phyloP scores from a whole-genome alignment of 2,797 vertebrate species.

The Microcaecilia unicolor region DNA sequence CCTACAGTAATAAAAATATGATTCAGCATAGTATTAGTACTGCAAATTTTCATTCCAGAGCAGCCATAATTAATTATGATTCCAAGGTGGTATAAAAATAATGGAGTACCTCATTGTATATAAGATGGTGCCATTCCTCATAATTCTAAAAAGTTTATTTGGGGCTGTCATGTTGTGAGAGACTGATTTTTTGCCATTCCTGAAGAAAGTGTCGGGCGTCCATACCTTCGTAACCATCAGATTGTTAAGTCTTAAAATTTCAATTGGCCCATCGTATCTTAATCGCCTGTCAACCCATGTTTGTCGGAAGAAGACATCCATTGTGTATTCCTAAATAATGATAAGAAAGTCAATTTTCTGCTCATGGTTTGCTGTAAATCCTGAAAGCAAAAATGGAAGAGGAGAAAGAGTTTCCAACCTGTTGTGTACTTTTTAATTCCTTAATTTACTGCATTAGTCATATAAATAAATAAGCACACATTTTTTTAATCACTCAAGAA shows the following conservation, averaged over 20 bases:
- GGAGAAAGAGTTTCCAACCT: constrained; percentile 13
- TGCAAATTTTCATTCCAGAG: too few relatives aligned
- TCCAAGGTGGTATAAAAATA: constrained; percentile 6
- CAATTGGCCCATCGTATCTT: constrained; percentile 86
- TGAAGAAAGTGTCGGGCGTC: constrained; percentile 97
- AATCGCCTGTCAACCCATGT: constrained; percentile 92
- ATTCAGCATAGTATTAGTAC: too few relatives aligned
- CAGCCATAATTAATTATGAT: too few relatives aligned
- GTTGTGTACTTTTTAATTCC: constrained; percentile 12
- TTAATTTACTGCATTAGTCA: constrained; percentile 28
- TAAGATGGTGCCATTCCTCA: constrained; percentile 96
- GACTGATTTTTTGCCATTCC: constrained; percentile 94
- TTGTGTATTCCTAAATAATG: constrained; percentile 99
- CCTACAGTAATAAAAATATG: constrained; percentile 59
- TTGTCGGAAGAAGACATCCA: constrained; percentile 97
- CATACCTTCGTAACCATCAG: constrained; percentile 97
- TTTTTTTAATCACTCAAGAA: constrained; percentile 26
- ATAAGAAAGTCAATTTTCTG: constrained; percentile 30
- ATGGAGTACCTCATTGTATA: constrained; percentile 89
- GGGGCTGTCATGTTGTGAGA: constrained; percentile 97
- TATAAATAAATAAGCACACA: constrained; percentile 30
- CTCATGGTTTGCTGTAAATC: too few relatives aligned
- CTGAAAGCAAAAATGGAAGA: too few relatives aligned
- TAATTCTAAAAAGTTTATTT: constrained; percentile 96
- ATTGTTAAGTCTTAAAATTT: constrained; percentile 94